These are phyloP conservation scores for Lymantria monacha DNA, from an alignment of 2,888 invertebrate species.

Conservation along the genomic window DNA sequence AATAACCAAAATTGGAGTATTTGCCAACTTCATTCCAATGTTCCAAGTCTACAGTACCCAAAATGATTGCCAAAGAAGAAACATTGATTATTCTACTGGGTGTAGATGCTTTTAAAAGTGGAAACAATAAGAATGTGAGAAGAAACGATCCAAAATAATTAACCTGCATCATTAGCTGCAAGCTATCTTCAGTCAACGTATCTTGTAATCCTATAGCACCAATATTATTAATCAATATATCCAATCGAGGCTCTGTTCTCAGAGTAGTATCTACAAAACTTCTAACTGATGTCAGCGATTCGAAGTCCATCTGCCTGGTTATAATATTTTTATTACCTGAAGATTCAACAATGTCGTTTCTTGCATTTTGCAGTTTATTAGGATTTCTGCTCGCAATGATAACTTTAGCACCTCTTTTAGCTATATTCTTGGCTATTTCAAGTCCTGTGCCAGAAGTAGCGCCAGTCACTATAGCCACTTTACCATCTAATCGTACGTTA, in stretches of 20 bases:
- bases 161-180: constrained; percentile 84
- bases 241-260: constrained; percentile 68
- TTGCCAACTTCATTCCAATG: constrained; percentile 87
- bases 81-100: constrained; percentile 61
- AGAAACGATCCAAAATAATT: constrained; percentile 64
- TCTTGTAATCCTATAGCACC: constrained; percentile 71
- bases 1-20: constrained; percentile 81
- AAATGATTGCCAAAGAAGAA: constrained; percentile 82
- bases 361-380: constrained; percentile 44
- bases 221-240: constrained; percentile 70
- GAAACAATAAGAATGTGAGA: constrained; percentile 57
- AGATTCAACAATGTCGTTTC: constrained; percentile 37
- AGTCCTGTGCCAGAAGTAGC: constrained; percentile 61
- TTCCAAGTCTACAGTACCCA: constrained; percentile 86
- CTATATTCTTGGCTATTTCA: constrained; percentile 62
- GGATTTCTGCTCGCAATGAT: constrained; percentile 80
- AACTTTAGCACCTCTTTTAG: constrained; percentile 78
- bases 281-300: constrained; percentile 76
- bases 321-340: constrained; percentile 46
- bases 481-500: constrained; percentile 47
- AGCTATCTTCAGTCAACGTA: constrained; percentile 80
- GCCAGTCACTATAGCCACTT: constrained; percentile 67
- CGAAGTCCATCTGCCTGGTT: constrained; percentile 70
- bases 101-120: constrained; percentile 50
- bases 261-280: constrained; percentile 81